Percentiles rank a stretch among this genome's conserved stretches.
Conservation (phyloP, 1,140 invertebrate genomes). For the Maniola jurtina region DNA sequence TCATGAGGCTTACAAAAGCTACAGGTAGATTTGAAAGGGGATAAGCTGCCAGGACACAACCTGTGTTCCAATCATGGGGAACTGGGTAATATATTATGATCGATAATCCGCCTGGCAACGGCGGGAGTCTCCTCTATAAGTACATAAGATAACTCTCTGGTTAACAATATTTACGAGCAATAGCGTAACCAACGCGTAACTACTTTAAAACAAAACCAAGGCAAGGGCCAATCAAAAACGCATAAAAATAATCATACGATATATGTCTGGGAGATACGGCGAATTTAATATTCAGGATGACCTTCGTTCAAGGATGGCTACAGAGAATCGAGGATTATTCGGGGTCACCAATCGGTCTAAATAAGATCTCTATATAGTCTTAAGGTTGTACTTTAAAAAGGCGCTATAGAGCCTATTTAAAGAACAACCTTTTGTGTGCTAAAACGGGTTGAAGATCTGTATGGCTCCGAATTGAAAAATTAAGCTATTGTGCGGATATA, state of each 20-base stretch:
- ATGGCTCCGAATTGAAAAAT: too few species aligned
- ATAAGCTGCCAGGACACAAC: too few species aligned
- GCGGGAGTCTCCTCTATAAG: too few species aligned
- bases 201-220: conserved; percentile 28
- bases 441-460: background rate
- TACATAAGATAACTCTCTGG: background rate
- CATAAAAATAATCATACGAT: conserved; percentile 48
- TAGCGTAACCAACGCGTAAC: conserved; percentile 6
- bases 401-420: background rate
- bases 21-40: too few species aligned
- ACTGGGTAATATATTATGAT: too few species aligned
- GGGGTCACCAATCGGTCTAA: conserved; percentile 4
- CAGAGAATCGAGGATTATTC: conserved; percentile 4
- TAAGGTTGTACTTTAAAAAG: too few species aligned
- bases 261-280: conserved; percentile 35
- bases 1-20: too few species aligned
- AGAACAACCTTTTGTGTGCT: background rate
- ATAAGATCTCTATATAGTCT: background rate
- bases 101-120: too few species aligned
- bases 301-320: conserved; percentile 42
- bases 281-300: conserved; percentile 43
- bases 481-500: too few species aligned
- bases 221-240: conserved; percentile 54
- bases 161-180: background rate
- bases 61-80: too few species aligned